These are phyloP conservation scores for Argyrosomus japonicus DNA, from an alignment of 2,113 vertebrate genomes.

Conservation along the genomic window DNA sequence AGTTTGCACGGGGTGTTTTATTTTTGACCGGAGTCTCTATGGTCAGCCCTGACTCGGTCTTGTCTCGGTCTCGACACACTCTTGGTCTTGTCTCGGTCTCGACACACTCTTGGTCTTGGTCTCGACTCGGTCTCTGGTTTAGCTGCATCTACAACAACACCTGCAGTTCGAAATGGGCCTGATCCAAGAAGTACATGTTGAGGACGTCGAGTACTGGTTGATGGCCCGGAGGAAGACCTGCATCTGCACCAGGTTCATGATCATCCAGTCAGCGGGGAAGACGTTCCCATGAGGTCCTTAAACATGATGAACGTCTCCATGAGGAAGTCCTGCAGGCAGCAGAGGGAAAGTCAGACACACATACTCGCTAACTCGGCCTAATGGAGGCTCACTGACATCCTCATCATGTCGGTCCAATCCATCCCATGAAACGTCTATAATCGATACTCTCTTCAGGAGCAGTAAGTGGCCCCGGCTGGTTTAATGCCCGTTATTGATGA, in stretches of 20 bases:
- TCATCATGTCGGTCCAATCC: slow-evolving; percentile 61
- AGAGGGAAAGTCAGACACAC: background rate
- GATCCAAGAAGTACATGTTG: slow-evolving; percentile 90
- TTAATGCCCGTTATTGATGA: slow-evolving; percentile 72
- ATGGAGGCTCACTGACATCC: slow-evolving; percentile 53
- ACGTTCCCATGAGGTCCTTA: slow-evolving; percentile 94
- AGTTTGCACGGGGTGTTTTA: no score
- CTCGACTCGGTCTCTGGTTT: no score
- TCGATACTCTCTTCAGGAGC: slow-evolving; percentile 74
- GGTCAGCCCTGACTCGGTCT: no score
- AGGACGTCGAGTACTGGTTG: slow-evolving; percentile 92
- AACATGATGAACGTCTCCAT: slow-evolving; percentile 99
- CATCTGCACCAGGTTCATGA: slow-evolving; percentile 97
- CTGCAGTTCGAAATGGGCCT: slow-evolving; percentile 90
- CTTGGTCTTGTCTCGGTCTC: no score
- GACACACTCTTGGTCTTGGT: no score
- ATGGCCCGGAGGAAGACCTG: slow-evolving; percentile 94
- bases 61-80: no score
- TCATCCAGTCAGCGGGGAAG: slow-evolving; percentile 95
- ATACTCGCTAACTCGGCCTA: slow-evolving; percentile 15
- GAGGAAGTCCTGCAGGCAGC: slow-evolving; percentile 90
- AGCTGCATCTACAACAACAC: slow-evolving; percentile 69
- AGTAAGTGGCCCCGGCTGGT: slow-evolving; percentile 65
- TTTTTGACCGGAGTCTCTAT: no score
- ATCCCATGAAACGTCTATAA: slow-evolving; percentile 71